These are phyloP conservation scores for Papilio elwesi DNA, from an alignment of 2,888 invertebrate genomes.

Conservation along the genomic window DNA sequence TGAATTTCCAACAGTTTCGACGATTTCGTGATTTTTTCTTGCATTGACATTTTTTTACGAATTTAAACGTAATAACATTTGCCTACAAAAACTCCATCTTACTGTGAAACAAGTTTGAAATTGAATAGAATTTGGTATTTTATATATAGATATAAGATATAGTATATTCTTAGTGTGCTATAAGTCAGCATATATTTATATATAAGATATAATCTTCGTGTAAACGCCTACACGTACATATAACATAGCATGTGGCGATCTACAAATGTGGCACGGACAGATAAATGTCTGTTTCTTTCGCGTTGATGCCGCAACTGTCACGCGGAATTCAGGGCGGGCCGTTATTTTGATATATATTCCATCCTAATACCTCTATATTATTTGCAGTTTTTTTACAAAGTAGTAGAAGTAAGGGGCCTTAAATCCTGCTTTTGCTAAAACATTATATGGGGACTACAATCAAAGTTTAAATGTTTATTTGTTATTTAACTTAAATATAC, in stretches of 20 bases:
- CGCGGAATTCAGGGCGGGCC: slow-evolving; percentile 18
- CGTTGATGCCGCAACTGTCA: slow-evolving; percentile 28
- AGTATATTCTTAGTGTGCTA: neutral
- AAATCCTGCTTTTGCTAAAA: too few relatives aligned
- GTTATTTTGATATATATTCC: slow-evolving; percentile 30
- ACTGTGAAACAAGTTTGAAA: neutral
- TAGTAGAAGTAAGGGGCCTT: too few relatives aligned
- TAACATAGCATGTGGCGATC: slow-evolving; percentile 23
- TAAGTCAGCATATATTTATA: neutral
- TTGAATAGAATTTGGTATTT: neutral
- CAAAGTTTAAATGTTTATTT: too few relatives aligned
- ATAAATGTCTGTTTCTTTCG: slow-evolving; percentile 35
- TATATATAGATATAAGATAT: neutral
- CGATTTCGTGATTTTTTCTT: too few relatives aligned
- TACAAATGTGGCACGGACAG: slow-evolving; percentile 30
- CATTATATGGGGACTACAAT: too few relatives aligned
- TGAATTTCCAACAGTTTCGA: too few relatives aligned
- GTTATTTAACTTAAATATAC: too few relatives aligned
- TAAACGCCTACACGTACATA: slow-evolving; percentile 5
- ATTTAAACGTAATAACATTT: too few relatives aligned
- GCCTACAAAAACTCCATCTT: too few relatives aligned
- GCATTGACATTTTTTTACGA: too few relatives aligned
- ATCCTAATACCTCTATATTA: neutral
- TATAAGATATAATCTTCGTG: neutral
- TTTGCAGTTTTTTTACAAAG: too few relatives aligned